A percentile compares a stretch with the other conserved stretches of the same genome.
These are phyloP conservation scores for Hyperopisus bebe DNA, from an alignment of 2,113 vertebrate species.

Conservation along the genomic window DNA sequence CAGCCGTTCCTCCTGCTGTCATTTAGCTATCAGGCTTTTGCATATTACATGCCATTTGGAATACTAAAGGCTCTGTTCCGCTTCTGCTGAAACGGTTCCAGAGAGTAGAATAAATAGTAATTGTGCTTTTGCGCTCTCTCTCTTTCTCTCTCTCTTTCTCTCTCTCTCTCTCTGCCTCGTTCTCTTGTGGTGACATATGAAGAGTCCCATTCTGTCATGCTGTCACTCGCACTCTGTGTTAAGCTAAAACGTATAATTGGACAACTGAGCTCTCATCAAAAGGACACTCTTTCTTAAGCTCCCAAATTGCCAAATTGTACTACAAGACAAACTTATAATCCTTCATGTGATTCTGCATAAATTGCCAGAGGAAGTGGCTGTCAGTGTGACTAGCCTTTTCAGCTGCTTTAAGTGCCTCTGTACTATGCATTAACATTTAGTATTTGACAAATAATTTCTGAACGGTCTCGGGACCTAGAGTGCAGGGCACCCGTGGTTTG, in stretches of 20 bases:
- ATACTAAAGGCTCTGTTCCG: not conserved
- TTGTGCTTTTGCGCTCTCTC: not conserved
- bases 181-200: slow-evolving; percentile 27
- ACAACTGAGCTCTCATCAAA: slow-evolving; percentile 67
- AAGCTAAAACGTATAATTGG: slow-evolving; percentile 68
- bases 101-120: slow-evolving; percentile 13
- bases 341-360: slow-evolving; percentile 81
- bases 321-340: slow-evolving; percentile 75
- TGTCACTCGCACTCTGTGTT: slow-evolving; percentile 68
- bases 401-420: slow-evolving; percentile 67
- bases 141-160: slow-evolving; percentile 28
- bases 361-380: slow-evolving; percentile 77
- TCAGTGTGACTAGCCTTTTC: slow-evolving; percentile 77
- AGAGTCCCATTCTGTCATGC: slow-evolving; percentile 37
- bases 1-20: not conserved
- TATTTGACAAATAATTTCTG: slow-evolving; percentile 88
- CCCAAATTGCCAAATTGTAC: slow-evolving; percentile 68
- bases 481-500: slow-evolving; percentile 57
- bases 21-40: not conserved
- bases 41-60: not conserved
- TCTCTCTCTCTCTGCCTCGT: slow-evolving; percentile 61
- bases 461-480: slow-evolving; percentile 52
- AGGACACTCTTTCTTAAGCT: slow-evolving; percentile 65
- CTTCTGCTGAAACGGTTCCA: slow-evolving; percentile 13
- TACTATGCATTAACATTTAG: slow-evolving; percentile 87